A percentile compares a stretch with the other conserved stretches of the same genome.
Evolutionary conservation across 2,113 vertebrate genomes (phyloP).

Genomic region (Nannobrachium achirus): DNA sequence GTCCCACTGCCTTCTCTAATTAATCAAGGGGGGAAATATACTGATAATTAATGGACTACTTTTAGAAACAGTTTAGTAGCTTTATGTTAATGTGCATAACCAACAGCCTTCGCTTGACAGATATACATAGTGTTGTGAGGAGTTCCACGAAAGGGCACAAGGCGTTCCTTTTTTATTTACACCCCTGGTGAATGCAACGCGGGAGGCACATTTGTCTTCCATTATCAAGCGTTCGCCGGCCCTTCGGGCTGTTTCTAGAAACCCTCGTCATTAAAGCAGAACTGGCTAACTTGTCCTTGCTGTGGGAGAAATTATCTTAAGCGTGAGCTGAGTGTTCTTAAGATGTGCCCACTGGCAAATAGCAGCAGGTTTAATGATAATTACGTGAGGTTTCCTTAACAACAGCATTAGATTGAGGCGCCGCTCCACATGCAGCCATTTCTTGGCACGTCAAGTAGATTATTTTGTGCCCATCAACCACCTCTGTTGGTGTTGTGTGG

Average conservation of each 20-base stretch:
- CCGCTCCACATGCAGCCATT: background rate
- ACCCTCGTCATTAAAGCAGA: slow-evolving; percentile 17
- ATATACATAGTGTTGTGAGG: slow-evolving; percentile 67
- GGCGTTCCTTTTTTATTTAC: slow-evolving; percentile 23
- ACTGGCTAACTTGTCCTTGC: background rate
- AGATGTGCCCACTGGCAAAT: slow-evolving; percentile 14
- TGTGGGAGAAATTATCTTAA: background rate
- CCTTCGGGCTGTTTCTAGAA: slow-evolving; percentile 23
- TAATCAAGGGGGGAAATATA: slow-evolving; percentile 40
- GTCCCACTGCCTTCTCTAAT: slow-evolving; percentile 29
- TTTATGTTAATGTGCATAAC: slow-evolving; percentile 65
- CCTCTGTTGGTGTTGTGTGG: background rate
- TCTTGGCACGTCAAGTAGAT: too few species aligned
- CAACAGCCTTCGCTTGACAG: slow-evolving; percentile 86
- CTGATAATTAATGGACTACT: slow-evolving; percentile 42
- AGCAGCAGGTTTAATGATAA: slow-evolving; percentile 18
- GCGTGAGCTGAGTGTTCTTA: background rate
- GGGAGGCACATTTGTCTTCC: slow-evolving; percentile 45
- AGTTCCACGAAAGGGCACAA: slow-evolving; percentile 87
- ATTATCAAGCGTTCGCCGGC: slow-evolving; percentile 23
- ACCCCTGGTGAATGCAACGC: slow-evolving; percentile 27
- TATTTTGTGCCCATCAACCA: too few species aligned
- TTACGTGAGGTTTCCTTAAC: slow-evolving; percentile 1
- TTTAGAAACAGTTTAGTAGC: slow-evolving; percentile 47
- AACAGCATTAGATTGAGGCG: background rate